A percentile compares a stretch with the other conserved stretches of the same genome.
Conservation (phyloP, 92 coral and sea anemone genomes). For the Epizoanthus rinbou region DNA sequence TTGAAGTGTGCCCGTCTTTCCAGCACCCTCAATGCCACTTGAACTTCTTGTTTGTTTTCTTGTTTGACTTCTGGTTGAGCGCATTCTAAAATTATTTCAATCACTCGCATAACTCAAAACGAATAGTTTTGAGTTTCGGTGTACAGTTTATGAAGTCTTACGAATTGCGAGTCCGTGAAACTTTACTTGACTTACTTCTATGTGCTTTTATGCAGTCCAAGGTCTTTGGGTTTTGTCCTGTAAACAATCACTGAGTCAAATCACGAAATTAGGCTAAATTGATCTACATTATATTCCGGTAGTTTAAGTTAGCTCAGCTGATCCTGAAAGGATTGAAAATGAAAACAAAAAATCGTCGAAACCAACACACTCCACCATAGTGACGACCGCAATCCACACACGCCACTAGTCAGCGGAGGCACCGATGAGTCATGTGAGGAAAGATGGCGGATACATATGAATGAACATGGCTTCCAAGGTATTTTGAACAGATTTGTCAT, state of each 20-base stretch:
- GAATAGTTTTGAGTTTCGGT: neutral
- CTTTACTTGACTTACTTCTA: too few species aligned
- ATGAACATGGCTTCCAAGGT: conserved; percentile 21
- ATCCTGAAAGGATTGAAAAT: too few species aligned
- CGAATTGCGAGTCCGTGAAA: too few species aligned
- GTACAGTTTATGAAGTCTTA: too few species aligned
- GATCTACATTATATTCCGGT: neutral
- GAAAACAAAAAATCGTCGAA: too few species aligned
- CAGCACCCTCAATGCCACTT: conserved; percentile 8
- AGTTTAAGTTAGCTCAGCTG: too few species aligned
- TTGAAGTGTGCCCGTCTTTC: neutral
- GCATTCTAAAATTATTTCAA: conserved; percentile 11
- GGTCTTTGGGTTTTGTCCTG: too few species aligned
- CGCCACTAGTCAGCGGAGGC: conserved; percentile 18
- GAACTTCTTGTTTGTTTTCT: conserved; percentile 10
- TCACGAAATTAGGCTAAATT: neutral
- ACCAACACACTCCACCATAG: too few species aligned
- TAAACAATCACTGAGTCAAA: too few species aligned
- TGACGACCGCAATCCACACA: too few species aligned
- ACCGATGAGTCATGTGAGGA: conserved; percentile 7
- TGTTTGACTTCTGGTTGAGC: conserved; percentile 33
- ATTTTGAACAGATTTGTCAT: neutral
- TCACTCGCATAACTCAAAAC: too few species aligned
- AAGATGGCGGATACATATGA: conserved; percentile 14
- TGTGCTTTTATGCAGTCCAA: too few species aligned